phyloP scores from a whole-genome alignment of 2,113 vertebrate genomes.

The Chloroceryle aenea region DNA sequence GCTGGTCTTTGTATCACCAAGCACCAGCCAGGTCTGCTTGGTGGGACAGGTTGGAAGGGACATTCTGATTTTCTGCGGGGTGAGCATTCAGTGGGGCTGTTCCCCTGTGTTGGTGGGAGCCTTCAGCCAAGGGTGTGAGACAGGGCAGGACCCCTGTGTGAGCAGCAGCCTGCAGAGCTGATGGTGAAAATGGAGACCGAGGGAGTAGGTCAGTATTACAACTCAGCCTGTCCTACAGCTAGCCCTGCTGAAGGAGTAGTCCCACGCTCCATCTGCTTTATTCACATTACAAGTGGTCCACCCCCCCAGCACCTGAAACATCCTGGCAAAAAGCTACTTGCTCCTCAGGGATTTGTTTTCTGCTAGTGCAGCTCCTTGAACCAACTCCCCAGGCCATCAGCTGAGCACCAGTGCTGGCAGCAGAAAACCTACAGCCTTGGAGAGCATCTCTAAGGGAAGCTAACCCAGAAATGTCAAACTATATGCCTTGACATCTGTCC shows the following conservation, averaged over 20 bases:
- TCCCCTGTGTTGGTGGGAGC: neutral
- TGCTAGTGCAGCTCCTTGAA: neutral
- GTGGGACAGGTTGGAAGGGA: neutral
- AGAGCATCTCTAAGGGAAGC: neutral
- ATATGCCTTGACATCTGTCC: neutral
- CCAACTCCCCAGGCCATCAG: neutral
- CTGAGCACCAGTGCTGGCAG: neutral
- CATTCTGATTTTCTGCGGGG: neutral
- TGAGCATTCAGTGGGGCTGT: neutral
- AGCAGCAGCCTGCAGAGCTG: neutral
- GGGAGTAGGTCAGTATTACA: neutral
- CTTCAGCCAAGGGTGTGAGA: neutral
- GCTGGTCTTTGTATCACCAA: fast-evolving
- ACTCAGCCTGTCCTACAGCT: neutral
- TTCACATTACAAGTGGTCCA: neutral
- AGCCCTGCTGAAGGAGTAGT: neutral
- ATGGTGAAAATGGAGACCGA: neutral
- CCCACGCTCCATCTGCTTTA: fast-evolving
- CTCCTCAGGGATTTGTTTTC: neutral
- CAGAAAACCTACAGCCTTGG: neutral
- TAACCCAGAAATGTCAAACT: neutral
- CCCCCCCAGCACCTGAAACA: neutral
- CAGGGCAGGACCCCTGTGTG: neutral
- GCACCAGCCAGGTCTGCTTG: neutral
- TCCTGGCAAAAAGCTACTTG: neutral